Evolutionary conservation across 1,140 invertebrate genomes (phyloP).

Genomic region (Drosophila gunungcola): DNA sequence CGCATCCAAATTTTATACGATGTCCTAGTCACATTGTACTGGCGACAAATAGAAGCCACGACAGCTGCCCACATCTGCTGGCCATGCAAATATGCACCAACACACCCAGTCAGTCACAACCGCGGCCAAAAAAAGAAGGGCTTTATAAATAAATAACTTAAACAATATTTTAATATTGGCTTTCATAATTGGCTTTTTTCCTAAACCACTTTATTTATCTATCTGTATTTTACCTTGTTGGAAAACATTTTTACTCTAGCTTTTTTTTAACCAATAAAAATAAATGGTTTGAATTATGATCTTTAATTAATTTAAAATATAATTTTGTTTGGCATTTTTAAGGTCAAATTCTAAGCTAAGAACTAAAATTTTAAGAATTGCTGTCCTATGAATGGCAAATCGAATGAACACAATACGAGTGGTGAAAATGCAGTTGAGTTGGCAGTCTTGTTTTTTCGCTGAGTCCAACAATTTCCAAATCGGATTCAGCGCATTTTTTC

Average conservation of each 20-base stretch:
- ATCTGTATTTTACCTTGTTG: too few relatives aligned
- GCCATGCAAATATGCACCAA: slow-evolving; percentile 51
- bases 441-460: slow-evolving; percentile 40
- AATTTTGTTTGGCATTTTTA: too few relatives aligned
- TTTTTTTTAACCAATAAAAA: too few relatives aligned
- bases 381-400: slow-evolving; percentile 19
- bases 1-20: slow-evolving; percentile 33
- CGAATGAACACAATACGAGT: slow-evolving; percentile 38
- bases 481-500: slow-evolving; percentile 51
- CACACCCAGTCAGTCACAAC: slow-evolving; percentile 2
- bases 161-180: too few relatives aligned
- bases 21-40: slow-evolving; percentile 9
- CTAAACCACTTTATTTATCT: too few relatives aligned
- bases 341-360: background rate
- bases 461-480: slow-evolving; percentile 48
- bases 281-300: too few relatives aligned
- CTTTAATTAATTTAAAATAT: too few relatives aligned
- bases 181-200: too few relatives aligned
- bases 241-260: too few relatives aligned
- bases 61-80: slow-evolving; percentile 44
- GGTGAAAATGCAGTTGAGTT: slow-evolving; percentile 26
- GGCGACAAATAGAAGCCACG: slow-evolving; percentile 34
- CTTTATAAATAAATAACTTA: too few relatives aligned
- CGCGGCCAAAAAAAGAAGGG: background rate
- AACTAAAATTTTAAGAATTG: background rate